Conservation (phyloP, 2,113 vertebrate genomes). For the Gobio gobio region DNA sequence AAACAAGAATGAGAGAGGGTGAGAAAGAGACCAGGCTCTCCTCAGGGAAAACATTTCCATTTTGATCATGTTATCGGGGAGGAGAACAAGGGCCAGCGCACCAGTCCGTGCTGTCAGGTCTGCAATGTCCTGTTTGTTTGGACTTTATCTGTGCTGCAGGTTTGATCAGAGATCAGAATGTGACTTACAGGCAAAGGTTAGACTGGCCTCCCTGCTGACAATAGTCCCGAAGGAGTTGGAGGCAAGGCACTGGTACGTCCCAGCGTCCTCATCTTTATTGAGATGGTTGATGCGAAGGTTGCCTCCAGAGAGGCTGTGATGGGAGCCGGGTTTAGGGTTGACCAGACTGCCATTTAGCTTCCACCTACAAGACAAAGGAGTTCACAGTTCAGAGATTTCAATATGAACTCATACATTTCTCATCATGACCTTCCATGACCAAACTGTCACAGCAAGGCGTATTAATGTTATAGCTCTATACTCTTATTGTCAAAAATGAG, state of each 20-base stretch:
- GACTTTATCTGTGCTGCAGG: conserved; percentile 9
- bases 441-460: neutral
- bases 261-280: conserved; percentile 88
- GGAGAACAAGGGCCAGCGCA: neutral
- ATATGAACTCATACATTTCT: conserved; percentile 10
- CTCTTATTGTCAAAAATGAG: neutral
- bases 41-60: conserved; percentile 54
- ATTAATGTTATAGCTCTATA: neutral
- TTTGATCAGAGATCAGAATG: conserved; percentile 39
- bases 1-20: conserved; percentile 20
- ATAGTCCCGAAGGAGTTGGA: conserved; percentile 93
- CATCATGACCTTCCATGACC: neutral
- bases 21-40: conserved; percentile 42
- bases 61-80: conserved; percentile 52
- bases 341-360: conserved; percentile 91
- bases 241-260: conserved; percentile 93
- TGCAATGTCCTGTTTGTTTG: conserved; percentile 28
- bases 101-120: conserved; percentile 11
- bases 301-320: conserved; percentile 88
- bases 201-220: conserved; percentile 89
- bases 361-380: conserved; percentile 79
- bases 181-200: conserved; percentile 96
- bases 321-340: conserved; percentile 84
- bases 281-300: conserved; percentile 91
- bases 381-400: conserved; percentile 24